phyloP scores from a whole-genome alignment of 1,140 invertebrate species.

The Pseudomyrmex gracilis region DNA sequence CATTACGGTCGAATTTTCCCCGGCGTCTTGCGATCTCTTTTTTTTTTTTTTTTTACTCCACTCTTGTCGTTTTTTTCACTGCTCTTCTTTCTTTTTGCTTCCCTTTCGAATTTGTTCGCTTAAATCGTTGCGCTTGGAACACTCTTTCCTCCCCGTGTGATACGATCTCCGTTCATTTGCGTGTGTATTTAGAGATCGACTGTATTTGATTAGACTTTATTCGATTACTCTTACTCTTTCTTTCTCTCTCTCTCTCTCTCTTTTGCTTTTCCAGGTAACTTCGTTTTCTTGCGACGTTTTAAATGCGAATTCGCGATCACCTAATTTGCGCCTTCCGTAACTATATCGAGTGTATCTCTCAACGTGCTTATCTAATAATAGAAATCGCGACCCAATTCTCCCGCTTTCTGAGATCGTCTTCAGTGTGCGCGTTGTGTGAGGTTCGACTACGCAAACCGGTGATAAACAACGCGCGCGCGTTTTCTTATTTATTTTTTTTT shows the following conservation, averaged over 20 bases:
- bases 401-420: too few species aligned
- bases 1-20: conserved; percentile 58
- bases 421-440: too few species aligned
- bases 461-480: neutral
- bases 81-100: neutral
- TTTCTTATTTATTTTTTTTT: too few species aligned
- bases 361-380: too few species aligned
- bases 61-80: neutral
- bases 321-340: conserved; percentile 6
- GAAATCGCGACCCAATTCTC: neutral
- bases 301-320: conserved; percentile 29
- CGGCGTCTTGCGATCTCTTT: conserved; percentile 15
- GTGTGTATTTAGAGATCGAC: conserved; percentile 10
- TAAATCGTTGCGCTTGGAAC: conserved; percentile 4
- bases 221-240: neutral
- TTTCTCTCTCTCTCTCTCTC: too few species aligned
- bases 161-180: neutral
- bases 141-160: neutral
- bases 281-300: conserved; percentile 16
- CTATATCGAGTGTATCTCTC: neutral
- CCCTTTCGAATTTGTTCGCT: conserved; percentile 40
- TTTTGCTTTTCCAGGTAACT: neutral
- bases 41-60: neutral
- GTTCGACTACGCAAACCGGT: too few species aligned
- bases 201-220: neutral